A percentile compares a stretch with the other conserved stretches of the same genome.
Evolutionary conservation across 2,888 invertebrate genomes (phyloP).

Genomic region (Plutella xylostella): DNA sequence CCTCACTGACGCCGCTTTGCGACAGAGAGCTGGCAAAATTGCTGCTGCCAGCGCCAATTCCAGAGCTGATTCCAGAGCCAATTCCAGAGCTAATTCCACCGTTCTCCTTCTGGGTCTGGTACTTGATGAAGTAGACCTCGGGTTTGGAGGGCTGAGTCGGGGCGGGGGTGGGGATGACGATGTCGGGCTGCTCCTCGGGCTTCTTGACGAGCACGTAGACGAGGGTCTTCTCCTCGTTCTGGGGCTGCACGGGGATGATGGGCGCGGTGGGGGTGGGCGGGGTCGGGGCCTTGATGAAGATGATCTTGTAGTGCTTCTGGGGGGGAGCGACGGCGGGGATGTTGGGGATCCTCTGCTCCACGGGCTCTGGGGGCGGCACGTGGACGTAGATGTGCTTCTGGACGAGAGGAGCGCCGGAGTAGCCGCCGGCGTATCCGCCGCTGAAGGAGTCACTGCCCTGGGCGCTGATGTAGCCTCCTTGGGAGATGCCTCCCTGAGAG

Average conservation of each 20-base stretch:
- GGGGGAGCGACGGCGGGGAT: conserved; percentile 76
- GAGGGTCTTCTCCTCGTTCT: conserved; percentile 89
- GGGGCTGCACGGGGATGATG: conserved; percentile 81
- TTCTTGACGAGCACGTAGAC: conserved; percentile 91
- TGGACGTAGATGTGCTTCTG: conserved; percentile 92
- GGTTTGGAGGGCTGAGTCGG: conserved; percentile 90
- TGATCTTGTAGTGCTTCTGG: conserved; percentile 92
- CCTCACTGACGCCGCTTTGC: conserved; percentile 29
- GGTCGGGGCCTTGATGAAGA: conserved; percentile 92
- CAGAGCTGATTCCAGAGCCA: conserved; percentile 27
- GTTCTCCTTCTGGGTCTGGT: conserved; percentile 76
- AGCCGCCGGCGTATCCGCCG: conserved; percentile 55
- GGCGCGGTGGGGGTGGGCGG: conserved; percentile 86
- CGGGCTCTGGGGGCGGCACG: conserved; percentile 90
- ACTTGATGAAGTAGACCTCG: conserved; percentile 90
- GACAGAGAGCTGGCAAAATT: conserved; percentile 26
- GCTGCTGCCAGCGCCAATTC: conserved; percentile 38
- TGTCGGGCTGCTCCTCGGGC: conserved; percentile 86
- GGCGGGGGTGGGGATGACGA: conserved; percentile 79
- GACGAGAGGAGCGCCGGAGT: conserved; percentile 72
- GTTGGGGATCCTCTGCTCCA: conserved; percentile 74
- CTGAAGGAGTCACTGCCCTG: conserved; percentile 47
- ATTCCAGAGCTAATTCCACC: conserved; percentile 40
- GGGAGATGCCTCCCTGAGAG: conserved; percentile 13
- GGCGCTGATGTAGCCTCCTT: conserved; percentile 24